A percentile compares a stretch with the other conserved stretches of the same genome.
phyloP scores from a whole-genome alignment of 1,140 invertebrate genomes.

The Dufourea novaeangliae region DNA sequence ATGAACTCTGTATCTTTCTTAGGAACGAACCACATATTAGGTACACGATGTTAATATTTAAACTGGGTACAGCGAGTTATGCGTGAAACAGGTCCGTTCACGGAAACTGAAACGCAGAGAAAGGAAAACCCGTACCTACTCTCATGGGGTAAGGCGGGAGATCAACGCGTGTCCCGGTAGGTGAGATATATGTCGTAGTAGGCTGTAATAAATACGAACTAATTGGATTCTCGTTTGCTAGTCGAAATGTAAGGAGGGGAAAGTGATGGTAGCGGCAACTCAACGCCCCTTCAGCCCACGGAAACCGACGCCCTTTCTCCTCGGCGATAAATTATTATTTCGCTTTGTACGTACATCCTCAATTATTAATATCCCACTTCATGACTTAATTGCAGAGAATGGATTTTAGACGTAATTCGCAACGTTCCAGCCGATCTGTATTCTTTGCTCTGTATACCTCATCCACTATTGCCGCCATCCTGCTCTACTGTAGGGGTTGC shows the following conservation, averaged over 20 bases:
- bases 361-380: constrained; percentile 79
- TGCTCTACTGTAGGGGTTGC: not conserved
- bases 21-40: no score
- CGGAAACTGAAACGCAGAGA: constrained; percentile 2
- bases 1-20: not conserved
- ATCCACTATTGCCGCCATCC: not conserved
- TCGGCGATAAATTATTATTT: constrained; percentile 76
- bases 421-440: constrained; percentile 11
- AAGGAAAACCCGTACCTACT: constrained; percentile 2
- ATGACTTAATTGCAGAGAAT: constrained; percentile 78
- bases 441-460: constrained; percentile 1
- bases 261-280: constrained; percentile 46
- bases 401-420: constrained; percentile 69
- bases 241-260: constrained; percentile 61
- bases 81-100: not conserved
- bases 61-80: not conserved
- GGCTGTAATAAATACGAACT: constrained; percentile 73
- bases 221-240: constrained; percentile 76
- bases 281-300: constrained; percentile 43
- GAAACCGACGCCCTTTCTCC: constrained; percentile 31
- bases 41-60: not conserved
- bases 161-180: constrained; percentile 65
- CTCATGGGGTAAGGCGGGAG: not conserved
- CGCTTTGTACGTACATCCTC: constrained; percentile 77
- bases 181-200: constrained; percentile 50